Base-by-base conservation (phyloP, 1,140 invertebrate species). In the Bombus picipes region DNA sequence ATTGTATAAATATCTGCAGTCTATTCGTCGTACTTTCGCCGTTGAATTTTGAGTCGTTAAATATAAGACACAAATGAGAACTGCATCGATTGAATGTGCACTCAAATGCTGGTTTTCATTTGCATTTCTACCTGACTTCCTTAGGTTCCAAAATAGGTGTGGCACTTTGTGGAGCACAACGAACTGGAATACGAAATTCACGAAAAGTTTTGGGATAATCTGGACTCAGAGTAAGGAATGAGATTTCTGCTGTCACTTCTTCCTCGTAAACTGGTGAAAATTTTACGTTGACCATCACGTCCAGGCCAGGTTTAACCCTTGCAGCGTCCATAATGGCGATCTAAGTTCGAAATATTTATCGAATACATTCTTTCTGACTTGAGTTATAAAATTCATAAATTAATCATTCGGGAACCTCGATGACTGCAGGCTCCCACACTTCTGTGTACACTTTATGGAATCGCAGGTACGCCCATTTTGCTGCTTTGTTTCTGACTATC, bases 391-490 rank as follows among this genome's bases (percentile, higher is more conserved):
- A 12, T 10, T 32, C 3, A 9, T 32, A 6, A n/a, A 77, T 62
- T 18, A 28, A 15, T 70, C 1, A 18, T 70, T 78, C 0, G 1
- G 18, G 1, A 43, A 85, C 83, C 68, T 73, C 57, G 39, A 85
- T 9, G 2, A 85, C 28, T 25, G 57, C 37, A 15, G 83, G 77
- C 15, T 85, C 83, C 83, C 83, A 85, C 4, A 53, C 18, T n/a
- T 85, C 68, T 1, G 83, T 53, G 32, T 65, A 25, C 1, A 85
- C 22, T 41, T 65, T 80, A 34, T 80, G 71, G 28, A 85, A 80
- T 37, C 83, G 57, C 22, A 85, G 6, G 22, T 85, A 85, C 3
- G 83, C 83, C 83, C 83, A 85, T 25, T 85, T 85, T 3, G 68
- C 4, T 18, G 76, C 53, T 43, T 80, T 85, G 15, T 85, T 85